These are phyloP conservation scores for Acyrthosiphon pisum DNA, from an alignment of 1,140 invertebrate species.

Conservation along the genomic window DNA sequence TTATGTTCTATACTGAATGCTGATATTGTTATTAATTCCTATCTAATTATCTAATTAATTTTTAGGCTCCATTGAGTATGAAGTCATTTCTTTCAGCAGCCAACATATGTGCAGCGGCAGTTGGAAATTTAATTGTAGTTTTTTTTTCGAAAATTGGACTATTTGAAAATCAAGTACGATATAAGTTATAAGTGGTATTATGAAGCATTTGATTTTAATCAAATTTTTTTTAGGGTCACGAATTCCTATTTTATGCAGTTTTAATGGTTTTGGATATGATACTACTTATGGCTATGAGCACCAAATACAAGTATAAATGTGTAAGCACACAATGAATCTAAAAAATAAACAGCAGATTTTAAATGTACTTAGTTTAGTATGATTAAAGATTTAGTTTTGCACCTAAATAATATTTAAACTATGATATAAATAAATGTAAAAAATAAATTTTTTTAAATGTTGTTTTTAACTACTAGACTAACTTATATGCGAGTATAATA, in stretches of 20 bases:
- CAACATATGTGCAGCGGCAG: background rate
- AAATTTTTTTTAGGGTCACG: slow-evolving; percentile 71
- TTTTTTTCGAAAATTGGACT: background rate
- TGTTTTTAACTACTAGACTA: too few relatives aligned
- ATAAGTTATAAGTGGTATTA: background rate
- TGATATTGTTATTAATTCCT: too few relatives aligned
- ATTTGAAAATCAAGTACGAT: slow-evolving; percentile 31
- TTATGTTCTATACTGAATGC: too few relatives aligned
- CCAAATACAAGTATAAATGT: slow-evolving; percentile 68
- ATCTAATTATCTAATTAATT: background rate
- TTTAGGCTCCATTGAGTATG: slow-evolving; percentile 26
- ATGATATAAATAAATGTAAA: background rate
- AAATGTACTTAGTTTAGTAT: background rate
- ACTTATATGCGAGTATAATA: too few relatives aligned
- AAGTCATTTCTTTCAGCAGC: slow-evolving; percentile 34
- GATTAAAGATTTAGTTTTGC: background rate
- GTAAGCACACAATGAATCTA: slow-evolving; percentile 60
- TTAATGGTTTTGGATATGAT: slow-evolving; percentile 84
- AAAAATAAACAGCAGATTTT: background rate
- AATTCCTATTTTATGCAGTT: slow-evolving; percentile 87
- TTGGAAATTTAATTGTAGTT: slow-evolving; percentile 30
- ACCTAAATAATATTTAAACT: background rate
- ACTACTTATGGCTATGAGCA: slow-evolving; percentile 79
- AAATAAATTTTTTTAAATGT: too few relatives aligned
- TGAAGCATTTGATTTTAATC: too few relatives aligned